phyloP scores from a whole-genome alignment of 2,888 invertebrate species.

The Acanthosepion lycidas region DNA sequence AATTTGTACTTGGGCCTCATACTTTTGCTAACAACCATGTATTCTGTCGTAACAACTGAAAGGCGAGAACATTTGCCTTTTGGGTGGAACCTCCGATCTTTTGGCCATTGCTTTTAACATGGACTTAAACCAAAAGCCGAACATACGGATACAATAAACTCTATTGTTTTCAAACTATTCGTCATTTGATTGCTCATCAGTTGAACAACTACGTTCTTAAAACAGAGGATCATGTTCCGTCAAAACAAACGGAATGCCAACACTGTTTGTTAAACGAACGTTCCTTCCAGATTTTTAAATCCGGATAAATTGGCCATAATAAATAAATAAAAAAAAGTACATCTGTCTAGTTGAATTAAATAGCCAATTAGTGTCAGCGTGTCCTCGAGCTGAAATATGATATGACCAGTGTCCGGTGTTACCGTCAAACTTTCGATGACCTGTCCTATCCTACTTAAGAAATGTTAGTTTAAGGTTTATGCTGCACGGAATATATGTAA shows the following conservation, averaged over 20 bases:
- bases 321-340: not conserved
- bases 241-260: constrained; percentile 9
- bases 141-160: too few relatives aligned
- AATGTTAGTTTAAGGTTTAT: not conserved
- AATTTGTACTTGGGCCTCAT: too few relatives aligned
- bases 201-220: not conserved
- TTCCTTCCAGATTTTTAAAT: too few relatives aligned
- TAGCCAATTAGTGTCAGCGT: constrained; percentile 12
- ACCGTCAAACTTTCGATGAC: not conserved
- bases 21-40: too few relatives aligned
- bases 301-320: too few relatives aligned
- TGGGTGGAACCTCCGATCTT: too few relatives aligned
- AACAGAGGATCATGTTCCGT: not conserved
- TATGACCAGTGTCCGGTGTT: not conserved
- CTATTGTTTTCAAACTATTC: too few relatives aligned
- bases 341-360: constrained; percentile 33
- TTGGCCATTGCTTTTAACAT: too few relatives aligned
- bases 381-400: not conserved
- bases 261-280: not conserved
- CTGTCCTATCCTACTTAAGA: not conserved
- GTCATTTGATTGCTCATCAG: not conserved
- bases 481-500: too few relatives aligned
- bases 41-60: too few relatives aligned
- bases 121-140: too few relatives aligned
- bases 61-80: too few relatives aligned